phyloP scores from a whole-genome alignment of 2,797 vertebrate species.

The Sylvia borin region DNA sequence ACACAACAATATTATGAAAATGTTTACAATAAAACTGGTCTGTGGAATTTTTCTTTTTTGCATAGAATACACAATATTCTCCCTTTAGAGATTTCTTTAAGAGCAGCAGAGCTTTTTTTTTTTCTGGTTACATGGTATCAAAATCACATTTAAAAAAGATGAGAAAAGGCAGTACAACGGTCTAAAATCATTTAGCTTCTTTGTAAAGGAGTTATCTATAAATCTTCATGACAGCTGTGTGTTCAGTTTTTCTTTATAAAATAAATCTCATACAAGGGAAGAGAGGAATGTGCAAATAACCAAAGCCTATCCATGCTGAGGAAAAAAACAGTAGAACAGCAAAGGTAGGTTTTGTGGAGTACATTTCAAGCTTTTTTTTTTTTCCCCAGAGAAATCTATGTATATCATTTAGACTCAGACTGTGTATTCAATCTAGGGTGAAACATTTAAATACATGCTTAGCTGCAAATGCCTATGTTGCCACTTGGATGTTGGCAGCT shows the following conservation, averaged over 20 bases:
- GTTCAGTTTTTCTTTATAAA: slow-evolving; percentile 28
- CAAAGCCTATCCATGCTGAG: background rate
- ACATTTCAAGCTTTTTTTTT: background rate
- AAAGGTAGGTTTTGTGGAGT: background rate
- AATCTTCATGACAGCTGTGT: slow-evolving; percentile 43
- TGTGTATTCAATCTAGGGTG: background rate
- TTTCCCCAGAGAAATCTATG: background rate
- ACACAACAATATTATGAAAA: slow-evolving; percentile 21
- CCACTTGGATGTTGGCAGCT: background rate
- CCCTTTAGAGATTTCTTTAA: slow-evolving; percentile 17
- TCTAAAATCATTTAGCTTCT: slow-evolving; percentile 28
- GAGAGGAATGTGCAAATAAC: background rate
- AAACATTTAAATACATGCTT: background rate
- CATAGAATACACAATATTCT: slow-evolving; percentile 11
- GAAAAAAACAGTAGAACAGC: background rate
- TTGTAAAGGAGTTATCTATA: slow-evolving; percentile 37
- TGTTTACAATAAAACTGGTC: slow-evolving; percentile 31
- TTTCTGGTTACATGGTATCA: background rate
- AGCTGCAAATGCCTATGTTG: background rate
- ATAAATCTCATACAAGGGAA: slow-evolving; percentile 7
- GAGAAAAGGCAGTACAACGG: background rate
- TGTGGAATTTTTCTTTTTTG: slow-evolving; percentile 14
- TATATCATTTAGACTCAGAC: background rate
- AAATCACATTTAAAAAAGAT: slow-evolving; percentile 43
- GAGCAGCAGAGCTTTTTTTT: background rate